Base-by-base conservation (phyloP, 2,113 vertebrate genomes). In the Stictonetta naevosa region DNA sequence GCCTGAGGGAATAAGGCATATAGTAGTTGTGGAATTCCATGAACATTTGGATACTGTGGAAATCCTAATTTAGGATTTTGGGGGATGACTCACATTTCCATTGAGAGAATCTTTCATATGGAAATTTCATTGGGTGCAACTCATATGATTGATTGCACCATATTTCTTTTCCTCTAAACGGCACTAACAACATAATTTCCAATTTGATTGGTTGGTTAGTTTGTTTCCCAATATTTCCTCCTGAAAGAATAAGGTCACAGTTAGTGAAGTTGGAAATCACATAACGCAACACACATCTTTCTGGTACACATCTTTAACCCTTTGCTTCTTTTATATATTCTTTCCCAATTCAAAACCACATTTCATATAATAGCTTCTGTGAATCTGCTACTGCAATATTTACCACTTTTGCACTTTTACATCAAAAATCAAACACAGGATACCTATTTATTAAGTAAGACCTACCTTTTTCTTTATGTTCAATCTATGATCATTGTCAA, bases 211-310 rank as follows among this genome's bases (percentile, higher is more conserved):
- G 63, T 68, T 94, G 83, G 82, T 90, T 96, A 72, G 64, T 71
- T 93, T 71, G 36, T 92, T 90, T 95, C 69, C 77, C 80, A 79
- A 81, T 81, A 42, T 93, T 88, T 93, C 52, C 25, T 68, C 66
- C 62, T 68, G 62, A 88, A 90, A 80, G 63, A 91, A 94, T 2
- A 21, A 89, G 63, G 71, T 85, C 71, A 76, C 53, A 82, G 83
- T 78, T 81, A 86, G 40, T 72, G 48, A 78, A 91, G 68, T 63
- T 75, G 90, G 95, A 95, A 95, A 95, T 95, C 68, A 76, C 36
- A 18, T 88, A 95, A 80, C 77, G 9, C 46, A 46, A 22, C 46
- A 48, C 46, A 48, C 20, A 48, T 88, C 28, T 46, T 93, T 72
- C 64, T 71, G 18, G n/a, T 34, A 59, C 21, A 58, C 58, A 46